Evolutionary conservation across 2,113 vertebrate species (phyloP).

Genomic region (Hippocampus mohnikei): DNA sequence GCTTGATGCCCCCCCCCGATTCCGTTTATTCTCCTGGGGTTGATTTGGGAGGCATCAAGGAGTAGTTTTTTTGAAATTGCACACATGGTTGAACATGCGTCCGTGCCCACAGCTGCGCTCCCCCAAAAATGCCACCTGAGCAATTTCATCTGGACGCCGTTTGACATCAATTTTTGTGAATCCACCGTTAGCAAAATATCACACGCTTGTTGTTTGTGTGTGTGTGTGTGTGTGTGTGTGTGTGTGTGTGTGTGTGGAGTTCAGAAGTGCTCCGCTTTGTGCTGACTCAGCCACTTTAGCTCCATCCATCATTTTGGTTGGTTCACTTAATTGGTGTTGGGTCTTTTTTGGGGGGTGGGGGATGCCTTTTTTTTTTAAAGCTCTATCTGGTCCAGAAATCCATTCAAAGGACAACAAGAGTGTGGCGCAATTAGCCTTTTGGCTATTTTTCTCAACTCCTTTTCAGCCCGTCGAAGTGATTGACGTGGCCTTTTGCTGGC

Average conservation of each 20-base stretch:
- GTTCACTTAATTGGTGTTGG: neutral
- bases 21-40: neutral
- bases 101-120: neutral
- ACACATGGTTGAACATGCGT: neutral
- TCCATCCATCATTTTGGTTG: conserved; percentile 1
- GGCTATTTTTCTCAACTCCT: conserved; percentile 30
- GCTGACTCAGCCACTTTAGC: conserved; percentile 1
- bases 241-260: neutral
- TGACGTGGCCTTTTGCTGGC: conserved; percentile 51
- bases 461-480: conserved; percentile 27
- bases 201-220: neutral
- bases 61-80: neutral
- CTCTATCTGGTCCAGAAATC: neutral
- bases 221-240: neutral
- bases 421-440: conserved; percentile 34
- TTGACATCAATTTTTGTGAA: neutral
- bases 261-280: neutral
- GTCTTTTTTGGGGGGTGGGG: neutral
- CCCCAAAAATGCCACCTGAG: neutral
- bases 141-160: neutral
- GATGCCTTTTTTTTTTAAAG: neutral
- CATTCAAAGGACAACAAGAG: conserved; percentile 33
- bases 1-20: neutral
- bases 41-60: neutral
- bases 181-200: neutral